Percentiles rank a stretch among this genome's conserved stretches.
Evolutionary conservation across 2,797 vertebrate genomes (phyloP).

Genomic region (Meriones psammophilus): DNA sequence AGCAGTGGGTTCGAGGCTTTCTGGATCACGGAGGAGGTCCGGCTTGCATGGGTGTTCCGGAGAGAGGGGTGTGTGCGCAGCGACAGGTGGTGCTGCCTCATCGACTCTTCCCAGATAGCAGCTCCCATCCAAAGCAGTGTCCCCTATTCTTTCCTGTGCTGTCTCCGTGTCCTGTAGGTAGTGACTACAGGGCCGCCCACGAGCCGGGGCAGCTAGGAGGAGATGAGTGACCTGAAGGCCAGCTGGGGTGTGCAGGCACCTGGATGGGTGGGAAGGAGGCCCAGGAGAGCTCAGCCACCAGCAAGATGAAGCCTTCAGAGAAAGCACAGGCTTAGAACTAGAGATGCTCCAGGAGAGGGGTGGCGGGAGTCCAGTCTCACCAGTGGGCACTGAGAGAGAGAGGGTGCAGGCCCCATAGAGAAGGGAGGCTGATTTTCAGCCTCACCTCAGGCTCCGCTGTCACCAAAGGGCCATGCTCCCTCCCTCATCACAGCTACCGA

Average conservation of each 20-base stretch:
- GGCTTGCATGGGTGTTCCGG: neutral
- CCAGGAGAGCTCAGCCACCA: neutral
- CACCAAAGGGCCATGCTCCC: neutral
- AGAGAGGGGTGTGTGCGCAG: neutral
- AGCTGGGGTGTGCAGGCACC: neutral
- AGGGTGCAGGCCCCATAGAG: neutral
- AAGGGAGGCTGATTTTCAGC: neutral
- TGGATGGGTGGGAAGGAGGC: neutral
- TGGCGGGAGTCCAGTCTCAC: neutral
- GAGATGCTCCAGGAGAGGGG: neutral
- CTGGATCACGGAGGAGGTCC: neutral
- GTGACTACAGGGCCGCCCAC: neutral
- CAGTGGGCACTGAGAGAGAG: neutral
- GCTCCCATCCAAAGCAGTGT: neutral
- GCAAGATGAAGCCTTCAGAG: neutral
- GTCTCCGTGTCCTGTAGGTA: neutral
- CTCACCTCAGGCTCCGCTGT: neutral
- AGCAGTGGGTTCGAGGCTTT: neutral
- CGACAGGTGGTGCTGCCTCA: constrained; percentile 9
- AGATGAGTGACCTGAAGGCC: neutral
- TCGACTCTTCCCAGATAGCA: neutral
- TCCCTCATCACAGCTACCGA: neutral
- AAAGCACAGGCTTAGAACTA: neutral
- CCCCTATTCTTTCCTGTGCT: neutral
- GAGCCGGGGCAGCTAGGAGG: neutral